A percentile compares a stretch with the other conserved stretches of the same genome.
Conservation (phyloP, 2,888 invertebrate genomes). For the Heliconius sara region DNA sequence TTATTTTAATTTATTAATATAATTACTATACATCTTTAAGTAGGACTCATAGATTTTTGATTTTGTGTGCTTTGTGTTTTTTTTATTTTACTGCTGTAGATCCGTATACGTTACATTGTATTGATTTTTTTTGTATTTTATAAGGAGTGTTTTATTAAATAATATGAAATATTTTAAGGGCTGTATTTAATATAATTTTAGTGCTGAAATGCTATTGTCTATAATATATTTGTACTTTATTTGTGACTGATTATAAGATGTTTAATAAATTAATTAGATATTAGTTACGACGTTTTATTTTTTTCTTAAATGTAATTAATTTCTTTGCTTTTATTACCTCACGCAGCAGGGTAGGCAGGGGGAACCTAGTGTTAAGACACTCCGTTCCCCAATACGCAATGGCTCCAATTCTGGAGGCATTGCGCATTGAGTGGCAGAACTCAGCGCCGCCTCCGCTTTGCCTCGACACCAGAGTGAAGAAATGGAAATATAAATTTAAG, state of each 20-base stretch:
- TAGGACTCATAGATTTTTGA: background rate
- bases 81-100: background rate
- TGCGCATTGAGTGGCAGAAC: too few relatives aligned
- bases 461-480: too few relatives aligned
- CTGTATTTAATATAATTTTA: constrained; percentile 10
- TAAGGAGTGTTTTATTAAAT: constrained; percentile 14
- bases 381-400: too few relatives aligned
- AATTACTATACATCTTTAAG: background rate
- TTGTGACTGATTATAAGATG: constrained; percentile 32
- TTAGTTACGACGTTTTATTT: background rate
- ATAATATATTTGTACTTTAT: constrained; percentile 21
- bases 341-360: too few relatives aligned
- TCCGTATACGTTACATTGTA: constrained; percentile 24
- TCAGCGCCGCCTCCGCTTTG: too few relatives aligned
- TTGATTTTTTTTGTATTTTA: constrained; percentile 19
- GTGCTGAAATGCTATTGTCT: constrained; percentile 18
- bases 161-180: constrained; percentile 8
- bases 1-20: background rate
- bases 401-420: too few relatives aligned
- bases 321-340: background rate
- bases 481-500: too few relatives aligned
- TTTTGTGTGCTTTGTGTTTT: background rate
- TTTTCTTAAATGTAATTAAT: background rate
- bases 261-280: constrained; percentile 28
- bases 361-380: too few relatives aligned